These are phyloP conservation scores for Sitta carolinensis DNA, from an alignment of 2,797 vertebrate species.

Conservation along the genomic window DNA sequence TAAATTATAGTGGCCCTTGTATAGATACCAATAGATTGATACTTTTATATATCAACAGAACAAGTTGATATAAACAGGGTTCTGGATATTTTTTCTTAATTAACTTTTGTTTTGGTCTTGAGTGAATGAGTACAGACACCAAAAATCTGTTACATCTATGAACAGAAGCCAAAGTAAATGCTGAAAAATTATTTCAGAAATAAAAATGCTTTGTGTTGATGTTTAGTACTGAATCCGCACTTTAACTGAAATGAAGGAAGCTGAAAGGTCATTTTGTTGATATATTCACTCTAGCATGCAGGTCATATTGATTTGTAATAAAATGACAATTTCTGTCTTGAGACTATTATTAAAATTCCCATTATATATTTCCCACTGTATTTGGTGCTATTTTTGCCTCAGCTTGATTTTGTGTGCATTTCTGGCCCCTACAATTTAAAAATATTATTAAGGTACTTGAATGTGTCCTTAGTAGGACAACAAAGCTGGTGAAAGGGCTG, in stretches of 20 bases:
- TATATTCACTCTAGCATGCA: not conserved
- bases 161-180: constrained; percentile 64
- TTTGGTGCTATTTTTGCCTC: not conserved
- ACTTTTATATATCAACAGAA: not conserved
- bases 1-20: not conserved
- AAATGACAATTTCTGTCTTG: not conserved
- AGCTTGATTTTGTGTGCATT: not conserved
- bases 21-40: not conserved
- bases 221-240: not conserved
- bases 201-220: constrained; percentile 45
- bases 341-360: not conserved
- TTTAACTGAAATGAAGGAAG: constrained; percentile 50
- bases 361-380: not conserved
- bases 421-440: not conserved
- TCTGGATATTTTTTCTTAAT: constrained; percentile 69
- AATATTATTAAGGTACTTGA: not conserved
- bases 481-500: not conserved
- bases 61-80: constrained; percentile 57
- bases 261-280: not conserved
- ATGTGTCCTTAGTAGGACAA: not conserved
- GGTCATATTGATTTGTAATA: not conserved
- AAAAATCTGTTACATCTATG: constrained; percentile 67
- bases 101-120: constrained; percentile 73
- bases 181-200: constrained; percentile 52
- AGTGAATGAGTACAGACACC: constrained; percentile 66